Base-by-base conservation (phyloP, 2,888 invertebrate species). In the Scrobipalpa costella region DNA sequence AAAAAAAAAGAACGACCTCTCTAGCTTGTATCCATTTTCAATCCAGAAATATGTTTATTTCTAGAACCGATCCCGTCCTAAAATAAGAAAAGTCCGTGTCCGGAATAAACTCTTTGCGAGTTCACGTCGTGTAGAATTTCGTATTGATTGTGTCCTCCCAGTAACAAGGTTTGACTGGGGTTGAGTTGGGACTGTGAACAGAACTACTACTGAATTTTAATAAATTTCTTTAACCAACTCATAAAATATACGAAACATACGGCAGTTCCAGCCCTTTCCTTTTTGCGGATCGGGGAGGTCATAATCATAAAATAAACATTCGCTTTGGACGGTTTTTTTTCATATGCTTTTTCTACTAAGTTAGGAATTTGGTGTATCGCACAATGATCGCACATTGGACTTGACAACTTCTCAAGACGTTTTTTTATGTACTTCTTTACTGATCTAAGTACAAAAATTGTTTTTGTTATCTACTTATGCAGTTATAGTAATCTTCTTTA, bases 121-220 rank as follows among this genome's bases (percentile, higher is more conserved):
- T 60, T 49, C n/a, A 47, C 60, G 34, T 60, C 60, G 34, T n/a
- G 59, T 59, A 58, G 36, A 19, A 36, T 58, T 59, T n/a, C 50
- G 40, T 62, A 62, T 62, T 55, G 62, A 62, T 62, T 62, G 38
- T 62, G 40, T 62, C 15, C 15, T 17, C n/a, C 13, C 13, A 8
- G 55, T 62, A 62, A 62, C 62, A 55, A 52, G 40, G 55, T 62
- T 62, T 55, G 40, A 62, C 62, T 21, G 27, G 62, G 44, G 62
- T 27, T 55, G 62, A 27, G 55, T 55, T 15, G 52, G 15, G 27
- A 52, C 52, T 52, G 33, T 34, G 49, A 27, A 49, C 60, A 44
- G 40, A 27, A 47, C n/a, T 17, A 19, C 21, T 38, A 33, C 49
- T 8, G 61, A 61, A 50, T 61, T 61, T 52, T 27, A 49, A 61